Conservation (phyloP, 2,797 vertebrate species). For the Champsocephalus esox region DNA sequence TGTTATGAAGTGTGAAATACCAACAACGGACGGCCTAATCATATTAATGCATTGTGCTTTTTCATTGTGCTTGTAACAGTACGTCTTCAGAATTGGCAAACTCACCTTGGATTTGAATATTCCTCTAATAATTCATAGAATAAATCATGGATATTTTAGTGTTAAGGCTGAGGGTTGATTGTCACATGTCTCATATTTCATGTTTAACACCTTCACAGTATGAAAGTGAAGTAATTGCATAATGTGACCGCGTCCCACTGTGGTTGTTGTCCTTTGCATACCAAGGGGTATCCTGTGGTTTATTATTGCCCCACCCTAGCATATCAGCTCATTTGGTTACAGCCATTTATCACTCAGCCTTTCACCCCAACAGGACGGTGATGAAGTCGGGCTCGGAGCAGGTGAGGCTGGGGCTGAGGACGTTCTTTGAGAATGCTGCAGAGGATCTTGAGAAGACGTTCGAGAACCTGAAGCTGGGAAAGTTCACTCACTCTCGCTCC, state of each 20-base stretch:
- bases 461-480: constrained; percentile 97
- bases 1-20: constrained; percentile 58
- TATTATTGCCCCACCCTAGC: constrained; percentile 35
- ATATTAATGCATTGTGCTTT: constrained; percentile 52
- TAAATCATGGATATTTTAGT: constrained; percentile 47
- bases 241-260: constrained; percentile 11
- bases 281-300: constrained; percentile 31
- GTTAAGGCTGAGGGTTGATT: constrained; percentile 21
- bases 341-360: constrained; percentile 15
- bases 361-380: constrained; percentile 88
- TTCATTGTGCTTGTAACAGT: constrained; percentile 19
- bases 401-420: constrained; percentile 92
- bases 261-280: constrained; percentile 41
- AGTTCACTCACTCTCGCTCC: constrained; percentile 97
- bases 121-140: constrained; percentile 39
- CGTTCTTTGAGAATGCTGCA: constrained; percentile 97
- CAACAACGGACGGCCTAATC: constrained; percentile 56
- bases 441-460: constrained; percentile 96
- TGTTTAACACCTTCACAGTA: constrained; percentile 31
- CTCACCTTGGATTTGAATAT: constrained; percentile 63
- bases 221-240: constrained; percentile 39
- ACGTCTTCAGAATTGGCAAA: constrained; percentile 16
- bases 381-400: constrained; percentile 98
- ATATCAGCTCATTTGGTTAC: constrained; percentile 16
- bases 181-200: constrained; percentile 45